Percentiles rank a stretch among this genome's conserved stretches.
These are phyloP conservation scores for Cerceris ruficornis DNA, from an alignment of 2,888 invertebrate species.

Conservation along the genomic window DNA sequence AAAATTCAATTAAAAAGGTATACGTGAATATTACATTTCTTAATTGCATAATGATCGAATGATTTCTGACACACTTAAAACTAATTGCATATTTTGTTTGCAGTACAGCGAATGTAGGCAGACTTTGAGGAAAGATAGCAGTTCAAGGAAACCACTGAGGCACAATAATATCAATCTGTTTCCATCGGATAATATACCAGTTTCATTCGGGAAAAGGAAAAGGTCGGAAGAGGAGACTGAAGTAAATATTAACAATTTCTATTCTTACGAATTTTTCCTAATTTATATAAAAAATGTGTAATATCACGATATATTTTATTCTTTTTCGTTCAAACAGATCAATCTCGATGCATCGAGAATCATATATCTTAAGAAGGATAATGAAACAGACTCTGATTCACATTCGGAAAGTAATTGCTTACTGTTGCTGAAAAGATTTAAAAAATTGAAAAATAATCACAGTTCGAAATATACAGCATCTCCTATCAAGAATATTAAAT, in stretches of 20 bases:
- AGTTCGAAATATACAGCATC: constrained; percentile 4
- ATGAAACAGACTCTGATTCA: constrained; percentile 53
- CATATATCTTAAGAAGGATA: constrained; percentile 59
- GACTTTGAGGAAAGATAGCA: constrained; percentile 86
- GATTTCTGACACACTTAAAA: not conserved
- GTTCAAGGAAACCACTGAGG: constrained; percentile 85
- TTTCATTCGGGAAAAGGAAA: constrained; percentile 66
- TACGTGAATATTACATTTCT: constrained; percentile 13
- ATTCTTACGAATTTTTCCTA: not conserved
- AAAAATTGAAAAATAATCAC: constrained; percentile 47
- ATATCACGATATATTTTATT: not conserved
- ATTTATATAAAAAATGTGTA: constrained; percentile 3
- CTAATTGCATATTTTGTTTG: constrained; percentile 37
- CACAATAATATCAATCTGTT: constrained; percentile 84
- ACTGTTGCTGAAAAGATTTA: constrained; percentile 44
- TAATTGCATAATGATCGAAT: not conserved
- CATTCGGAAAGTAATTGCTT: constrained; percentile 54
- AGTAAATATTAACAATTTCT: constrained; percentile 15
- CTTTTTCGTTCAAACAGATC: constrained; percentile 29
- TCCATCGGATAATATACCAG: constrained; percentile 67
- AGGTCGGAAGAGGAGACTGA: constrained; percentile 58
- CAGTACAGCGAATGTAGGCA: constrained; percentile 84
- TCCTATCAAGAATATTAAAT: constrained; percentile 20
- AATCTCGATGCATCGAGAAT: constrained; percentile 56
- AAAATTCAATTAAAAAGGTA: constrained; percentile 83